phyloP scores from a whole-genome alignment of 1,140 invertebrate genomes.

The Drosophila persimilis region DNA sequence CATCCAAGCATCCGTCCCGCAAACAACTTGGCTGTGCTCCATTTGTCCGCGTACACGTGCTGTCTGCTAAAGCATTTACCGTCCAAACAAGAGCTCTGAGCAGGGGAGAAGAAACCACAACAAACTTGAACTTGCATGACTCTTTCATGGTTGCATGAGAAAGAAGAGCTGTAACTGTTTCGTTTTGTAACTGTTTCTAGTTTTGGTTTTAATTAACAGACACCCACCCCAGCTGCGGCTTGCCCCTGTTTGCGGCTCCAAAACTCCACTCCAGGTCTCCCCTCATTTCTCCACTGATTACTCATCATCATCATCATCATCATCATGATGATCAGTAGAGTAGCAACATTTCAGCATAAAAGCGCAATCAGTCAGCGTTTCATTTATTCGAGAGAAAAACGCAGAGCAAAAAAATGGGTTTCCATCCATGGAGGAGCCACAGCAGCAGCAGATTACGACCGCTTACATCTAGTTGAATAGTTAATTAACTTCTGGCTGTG shows the following conservation, averaged over 20 bases:
- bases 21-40: constrained; percentile 62
- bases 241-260: neutral
- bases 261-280: constrained; percentile 10
- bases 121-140: constrained; percentile 74
- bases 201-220: constrained; percentile 63
- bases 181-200: constrained; percentile 76
- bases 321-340: too few species aligned
- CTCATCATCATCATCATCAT: constrained; percentile 16
- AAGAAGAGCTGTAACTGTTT: constrained; percentile 6
- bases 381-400: constrained; percentile 24
- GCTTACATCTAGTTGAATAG: constrained; percentile 56
- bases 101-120: constrained; percentile 40
- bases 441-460: constrained; percentile 1
- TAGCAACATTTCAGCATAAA: constrained; percentile 14
- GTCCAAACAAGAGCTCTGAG: constrained; percentile 23
- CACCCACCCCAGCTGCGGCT: neutral
- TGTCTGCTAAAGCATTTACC: constrained; percentile 44
- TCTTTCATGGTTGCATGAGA: constrained; percentile 46
- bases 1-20: constrained; percentile 35
- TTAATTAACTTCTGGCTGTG: constrained; percentile 66
- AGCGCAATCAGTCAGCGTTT: constrained; percentile 62
- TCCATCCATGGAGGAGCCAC: neutral
- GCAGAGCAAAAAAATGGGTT: neutral
- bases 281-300: constrained; percentile 11
- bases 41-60: constrained; percentile 60